These are phyloP conservation scores for Eulemur rubriventer DNA, from an alignment of 2,797 vertebrate species.

Conservation along the genomic window DNA sequence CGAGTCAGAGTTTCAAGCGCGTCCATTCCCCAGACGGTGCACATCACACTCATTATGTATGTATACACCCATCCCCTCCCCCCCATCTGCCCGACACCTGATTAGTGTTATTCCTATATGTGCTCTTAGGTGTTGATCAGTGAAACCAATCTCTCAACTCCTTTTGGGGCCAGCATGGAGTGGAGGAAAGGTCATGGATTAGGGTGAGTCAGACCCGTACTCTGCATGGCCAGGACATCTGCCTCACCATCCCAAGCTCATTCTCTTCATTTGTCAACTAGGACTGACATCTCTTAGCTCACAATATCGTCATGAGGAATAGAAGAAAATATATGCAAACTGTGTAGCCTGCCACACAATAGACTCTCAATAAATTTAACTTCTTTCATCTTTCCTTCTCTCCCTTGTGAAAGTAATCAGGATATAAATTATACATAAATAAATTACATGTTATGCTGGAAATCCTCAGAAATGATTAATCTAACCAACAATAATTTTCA, in stretches of 20 bases:
- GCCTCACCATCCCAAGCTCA: background rate
- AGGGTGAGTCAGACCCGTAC: background rate
- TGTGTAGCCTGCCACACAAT: background rate
- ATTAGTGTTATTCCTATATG: no score
- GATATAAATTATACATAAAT: conserved; percentile 76
- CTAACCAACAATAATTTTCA: conserved; percentile 68
- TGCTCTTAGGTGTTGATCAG: no score
- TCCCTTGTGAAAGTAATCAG: conserved; percentile 47
- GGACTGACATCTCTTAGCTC: background rate
- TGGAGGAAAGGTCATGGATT: background rate
- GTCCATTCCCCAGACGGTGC: no score
- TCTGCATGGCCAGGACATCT: background rate
- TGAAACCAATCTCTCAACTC: background rate
- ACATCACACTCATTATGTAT: no score
- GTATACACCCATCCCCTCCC: no score
- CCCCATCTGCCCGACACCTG: no score
- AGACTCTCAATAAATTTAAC: conserved; percentile 57
- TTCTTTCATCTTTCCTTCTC: conserved; percentile 46
- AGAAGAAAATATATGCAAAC: background rate
- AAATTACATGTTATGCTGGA: conserved; percentile 61
- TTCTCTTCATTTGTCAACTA: background rate
- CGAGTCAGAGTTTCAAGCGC: no score
- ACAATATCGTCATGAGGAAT: background rate
- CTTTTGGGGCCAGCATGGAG: background rate
- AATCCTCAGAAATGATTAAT: conserved; percentile 74